These are phyloP conservation scores for Odontesthes bonariensis DNA, from an alignment of 2,113 vertebrate species.

Conservation along the genomic window DNA sequence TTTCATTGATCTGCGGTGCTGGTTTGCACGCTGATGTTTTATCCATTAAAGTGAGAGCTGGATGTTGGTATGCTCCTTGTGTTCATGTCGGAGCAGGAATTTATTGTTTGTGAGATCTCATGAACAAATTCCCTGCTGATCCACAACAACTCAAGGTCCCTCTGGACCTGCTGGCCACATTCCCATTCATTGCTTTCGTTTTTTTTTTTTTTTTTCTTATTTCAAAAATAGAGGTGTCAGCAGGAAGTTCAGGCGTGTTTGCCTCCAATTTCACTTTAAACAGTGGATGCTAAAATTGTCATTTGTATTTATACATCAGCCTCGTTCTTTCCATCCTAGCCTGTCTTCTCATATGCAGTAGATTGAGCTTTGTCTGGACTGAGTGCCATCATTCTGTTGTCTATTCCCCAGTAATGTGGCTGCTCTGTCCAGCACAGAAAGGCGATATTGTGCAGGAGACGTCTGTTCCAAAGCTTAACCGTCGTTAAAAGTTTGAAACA, in stretches of 20 bases:
- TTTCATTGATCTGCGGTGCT: too few species aligned
- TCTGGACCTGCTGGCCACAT: conserved; percentile 12
- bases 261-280: conserved; percentile 26
- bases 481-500: conserved; percentile 59
- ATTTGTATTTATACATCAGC: background rate
- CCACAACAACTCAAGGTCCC: conserved; percentile 43
- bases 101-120: conserved; percentile 44
- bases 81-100: conserved; percentile 41
- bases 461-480: conserved; percentile 66
- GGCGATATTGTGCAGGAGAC: conserved; percentile 57
- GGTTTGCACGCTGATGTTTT: conserved; percentile 16
- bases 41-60: conserved; percentile 42
- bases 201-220: background rate
- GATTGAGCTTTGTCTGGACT: conserved; percentile 17
- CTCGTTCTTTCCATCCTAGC: background rate
- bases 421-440: conserved; percentile 31
- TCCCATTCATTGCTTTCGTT: conserved; percentile 51
- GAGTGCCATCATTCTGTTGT: conserved; percentile 7
- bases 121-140: conserved; percentile 42
- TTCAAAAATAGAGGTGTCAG: conserved; percentile 43
- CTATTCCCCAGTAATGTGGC: conserved; percentile 6
- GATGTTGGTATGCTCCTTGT: conserved; percentile 17
- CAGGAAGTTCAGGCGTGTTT: conserved; percentile 48
- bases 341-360: background rate
- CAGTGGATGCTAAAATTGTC: conserved; percentile 1